phyloP scores from a whole-genome alignment of 2,797 vertebrate species.

The Labroides dimidiatus region DNA sequence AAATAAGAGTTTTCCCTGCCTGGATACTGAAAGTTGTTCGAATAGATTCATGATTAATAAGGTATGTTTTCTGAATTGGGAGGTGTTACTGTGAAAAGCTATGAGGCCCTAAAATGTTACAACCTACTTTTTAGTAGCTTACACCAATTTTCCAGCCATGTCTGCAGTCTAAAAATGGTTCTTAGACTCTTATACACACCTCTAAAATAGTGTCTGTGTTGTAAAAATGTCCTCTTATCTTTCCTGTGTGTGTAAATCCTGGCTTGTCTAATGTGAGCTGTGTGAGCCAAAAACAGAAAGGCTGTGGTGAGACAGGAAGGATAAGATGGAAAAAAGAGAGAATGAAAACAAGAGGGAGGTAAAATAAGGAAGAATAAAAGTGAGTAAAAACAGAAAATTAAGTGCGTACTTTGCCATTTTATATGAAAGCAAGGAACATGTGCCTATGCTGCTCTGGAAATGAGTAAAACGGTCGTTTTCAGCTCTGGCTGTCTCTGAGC shows the following conservation, averaged over 20 bases:
- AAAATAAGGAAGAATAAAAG: conserved; percentile 46
- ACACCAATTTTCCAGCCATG: conserved; percentile 78
- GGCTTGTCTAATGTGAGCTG: conserved; percentile 59
- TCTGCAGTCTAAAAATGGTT: conserved; percentile 72
- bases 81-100: conserved; percentile 72
- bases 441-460: conserved; percentile 11
- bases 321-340: conserved; percentile 27
- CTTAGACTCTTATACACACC: conserved; percentile 43
- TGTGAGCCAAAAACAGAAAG: conserved; percentile 56
- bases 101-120: conserved; percentile 76
- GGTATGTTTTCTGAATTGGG: conserved; percentile 55
- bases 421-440: conserved; percentile 36
- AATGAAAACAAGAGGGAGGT: conserved; percentile 48
- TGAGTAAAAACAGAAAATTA: conserved; percentile 36
- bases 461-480: conserved; percentile 5
- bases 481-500: not conserved
- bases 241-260: conserved; percentile 76
- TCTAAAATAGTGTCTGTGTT: conserved; percentile 60
- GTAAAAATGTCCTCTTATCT: conserved; percentile 83
- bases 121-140: conserved; percentile 68
- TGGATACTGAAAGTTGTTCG: conserved; percentile 33
- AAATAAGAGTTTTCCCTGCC: conserved; percentile 7
- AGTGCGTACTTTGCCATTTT: conserved; percentile 37
- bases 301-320: conserved; percentile 59
- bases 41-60: conserved; percentile 66